These are phyloP conservation scores for Torymus texanus DNA, from an alignment of 2,888 invertebrate genomes.

Conservation along the genomic window DNA sequence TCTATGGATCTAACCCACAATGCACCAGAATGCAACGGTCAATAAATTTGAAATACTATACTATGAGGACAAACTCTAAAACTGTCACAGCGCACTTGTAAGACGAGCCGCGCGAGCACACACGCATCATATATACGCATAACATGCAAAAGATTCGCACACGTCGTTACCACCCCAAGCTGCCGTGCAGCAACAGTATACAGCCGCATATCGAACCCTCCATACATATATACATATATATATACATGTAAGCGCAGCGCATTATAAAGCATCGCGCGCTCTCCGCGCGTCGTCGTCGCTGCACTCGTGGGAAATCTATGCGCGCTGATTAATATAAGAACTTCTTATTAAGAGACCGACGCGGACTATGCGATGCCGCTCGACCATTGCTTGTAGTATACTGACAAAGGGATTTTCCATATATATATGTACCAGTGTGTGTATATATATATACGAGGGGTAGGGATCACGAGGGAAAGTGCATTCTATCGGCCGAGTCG, in stretches of 20 bases:
- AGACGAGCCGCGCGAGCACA: too few relatives aligned
- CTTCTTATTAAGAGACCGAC: conserved; percentile 31
- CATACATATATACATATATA: too few relatives aligned
- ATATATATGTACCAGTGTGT: neutral
- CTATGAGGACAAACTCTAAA: too few relatives aligned
- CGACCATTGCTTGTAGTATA: conserved; percentile 28
- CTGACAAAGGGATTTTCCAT: conserved; percentile 42
- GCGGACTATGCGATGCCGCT: conserved; percentile 6
- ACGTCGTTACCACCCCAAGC: conserved; percentile 45
- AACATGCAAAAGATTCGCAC: conserved; percentile 30
- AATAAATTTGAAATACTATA: too few relatives aligned
- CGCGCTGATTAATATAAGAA: conserved; percentile 56
- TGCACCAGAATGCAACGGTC: too few relatives aligned
- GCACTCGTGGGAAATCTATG: conserved; percentile 56
- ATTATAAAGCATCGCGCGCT: too few relatives aligned
- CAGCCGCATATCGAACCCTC: neutral
- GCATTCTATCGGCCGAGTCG: conserved; percentile 26
- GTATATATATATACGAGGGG: neutral
- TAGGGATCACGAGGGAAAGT: neutral
- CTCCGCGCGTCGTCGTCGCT: conserved; percentile 4
- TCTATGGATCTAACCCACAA: too few relatives aligned
- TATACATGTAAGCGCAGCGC: too few relatives aligned
- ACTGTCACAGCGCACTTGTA: too few relatives aligned
- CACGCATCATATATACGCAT: neutral
- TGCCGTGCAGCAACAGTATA: neutral